A percentile compares a stretch with the other conserved stretches of the same genome.
Evolutionary conservation across 2,113 vertebrate genomes (phyloP).

Genomic region (Origma solitaria): DNA sequence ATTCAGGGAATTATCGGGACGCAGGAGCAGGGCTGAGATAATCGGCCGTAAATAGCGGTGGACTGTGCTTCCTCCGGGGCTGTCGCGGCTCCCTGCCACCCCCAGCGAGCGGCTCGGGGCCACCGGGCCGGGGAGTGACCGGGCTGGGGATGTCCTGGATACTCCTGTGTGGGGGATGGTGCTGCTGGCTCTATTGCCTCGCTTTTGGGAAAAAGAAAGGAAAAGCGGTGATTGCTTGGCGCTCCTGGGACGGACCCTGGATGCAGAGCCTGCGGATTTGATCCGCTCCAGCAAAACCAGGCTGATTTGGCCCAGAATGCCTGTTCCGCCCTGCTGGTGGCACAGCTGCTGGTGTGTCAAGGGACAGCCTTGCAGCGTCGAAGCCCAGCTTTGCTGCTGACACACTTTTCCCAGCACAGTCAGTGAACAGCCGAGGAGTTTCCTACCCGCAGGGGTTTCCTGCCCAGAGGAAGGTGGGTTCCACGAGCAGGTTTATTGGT

Average conservation of each 20-base stretch:
- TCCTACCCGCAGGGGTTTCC: not conserved
- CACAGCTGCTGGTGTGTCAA: not conserved
- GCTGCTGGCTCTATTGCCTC: not conserved
- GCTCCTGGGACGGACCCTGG: accelerated
- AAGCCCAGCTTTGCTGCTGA: not conserved
- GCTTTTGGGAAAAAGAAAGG: too few species aligned
- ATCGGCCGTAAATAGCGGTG: slow-evolving; percentile 41
- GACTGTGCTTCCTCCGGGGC: not conserved
- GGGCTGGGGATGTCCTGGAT: not conserved
- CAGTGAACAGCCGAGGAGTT: not conserved
- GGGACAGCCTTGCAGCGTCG: not conserved
- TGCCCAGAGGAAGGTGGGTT: not conserved
- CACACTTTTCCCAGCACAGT: not conserved
- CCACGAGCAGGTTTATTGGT: not conserved
- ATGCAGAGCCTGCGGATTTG: accelerated
- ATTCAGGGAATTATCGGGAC: slow-evolving; percentile 43
- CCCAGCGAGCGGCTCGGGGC: not conserved
- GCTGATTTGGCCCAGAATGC: not conserved
- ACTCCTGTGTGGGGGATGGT: accelerated
- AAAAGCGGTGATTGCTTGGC: accelerated
- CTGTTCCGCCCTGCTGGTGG: not conserved
- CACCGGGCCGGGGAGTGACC: not conserved
- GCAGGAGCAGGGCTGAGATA: slow-evolving; percentile 51
- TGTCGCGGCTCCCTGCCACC: not conserved
- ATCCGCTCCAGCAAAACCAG: accelerated